Percentiles rank a stretch among this genome's conserved stretches.
phyloP scores from a whole-genome alignment of 2,113 vertebrate genomes.

The Bos taurus region ARS-UCD2.0 NC_037353.1:40882501-40883000 shows the following conservation, averaged over 20 bases:
- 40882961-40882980: background rate
- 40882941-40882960: background rate
- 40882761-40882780: background rate
- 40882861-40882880: background rate
- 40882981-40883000: background rate
- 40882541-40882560: background rate
- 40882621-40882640: background rate
- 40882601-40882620: background rate
- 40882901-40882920: background rate
- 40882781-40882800: background rate
- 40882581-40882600: background rate
- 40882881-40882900: background rate
- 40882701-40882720: background rate
- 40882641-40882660: background rate
- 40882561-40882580: background rate
- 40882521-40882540: background rate
- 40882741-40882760: background rate
- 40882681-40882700: background rate
- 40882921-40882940: background rate
- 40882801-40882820: background rate
- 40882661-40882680: background rate
- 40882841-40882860: background rate
- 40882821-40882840: background rate
- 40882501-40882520: background rate
- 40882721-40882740: background rate